These are phyloP conservation scores for Cathartes aura DNA, from an alignment of 2,113 vertebrate species.

Conservation along the genomic window DNA sequence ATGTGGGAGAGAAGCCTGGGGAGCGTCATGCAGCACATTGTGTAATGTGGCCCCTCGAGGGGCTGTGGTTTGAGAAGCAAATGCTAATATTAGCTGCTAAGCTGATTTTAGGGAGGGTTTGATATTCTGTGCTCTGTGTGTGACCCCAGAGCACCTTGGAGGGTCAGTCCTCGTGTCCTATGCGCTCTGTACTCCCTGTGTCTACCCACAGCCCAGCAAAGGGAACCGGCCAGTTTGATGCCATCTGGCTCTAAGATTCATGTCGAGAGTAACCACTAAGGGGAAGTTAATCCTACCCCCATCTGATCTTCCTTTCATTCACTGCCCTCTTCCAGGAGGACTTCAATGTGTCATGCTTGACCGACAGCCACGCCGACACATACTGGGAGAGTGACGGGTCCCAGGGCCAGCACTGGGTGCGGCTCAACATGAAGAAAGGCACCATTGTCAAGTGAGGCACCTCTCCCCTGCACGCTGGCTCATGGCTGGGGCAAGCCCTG, in stretches of 20 bases:
- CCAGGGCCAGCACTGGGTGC: constrained; percentile 97
- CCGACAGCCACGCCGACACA: constrained; percentile 90
- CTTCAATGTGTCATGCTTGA: constrained; percentile 90
- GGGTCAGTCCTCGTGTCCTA: not conserved
- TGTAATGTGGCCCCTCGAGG: not conserved
- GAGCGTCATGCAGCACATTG: not conserved
- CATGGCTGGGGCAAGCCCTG: not conserved
- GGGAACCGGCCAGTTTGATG: rapidly evolving
- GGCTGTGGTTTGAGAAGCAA: not conserved
- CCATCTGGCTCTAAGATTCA: not conserved
- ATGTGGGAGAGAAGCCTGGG: not conserved
- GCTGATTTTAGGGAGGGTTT: not conserved
- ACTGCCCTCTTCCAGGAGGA: constrained; percentile 81
- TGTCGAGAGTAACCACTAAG: not conserved
- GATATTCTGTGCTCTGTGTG: not conserved
- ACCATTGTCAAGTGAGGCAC: constrained; percentile 92
- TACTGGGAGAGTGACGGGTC: constrained; percentile 99
- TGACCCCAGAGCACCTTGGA: not conserved
- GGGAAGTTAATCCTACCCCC: not conserved
- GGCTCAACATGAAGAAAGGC: constrained; percentile 96
- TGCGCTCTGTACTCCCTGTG: rapidly evolving
- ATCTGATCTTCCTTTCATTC: not conserved
- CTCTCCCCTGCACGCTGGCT: not conserved
- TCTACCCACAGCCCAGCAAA: not conserved
- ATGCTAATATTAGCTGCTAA: not conserved